Percentiles rank a stretch among this genome's conserved stretches.
Evolutionary conservation across 2,797 vertebrate genomes (phyloP).

Genomic region (Pyrrhura leucotis): DNA sequence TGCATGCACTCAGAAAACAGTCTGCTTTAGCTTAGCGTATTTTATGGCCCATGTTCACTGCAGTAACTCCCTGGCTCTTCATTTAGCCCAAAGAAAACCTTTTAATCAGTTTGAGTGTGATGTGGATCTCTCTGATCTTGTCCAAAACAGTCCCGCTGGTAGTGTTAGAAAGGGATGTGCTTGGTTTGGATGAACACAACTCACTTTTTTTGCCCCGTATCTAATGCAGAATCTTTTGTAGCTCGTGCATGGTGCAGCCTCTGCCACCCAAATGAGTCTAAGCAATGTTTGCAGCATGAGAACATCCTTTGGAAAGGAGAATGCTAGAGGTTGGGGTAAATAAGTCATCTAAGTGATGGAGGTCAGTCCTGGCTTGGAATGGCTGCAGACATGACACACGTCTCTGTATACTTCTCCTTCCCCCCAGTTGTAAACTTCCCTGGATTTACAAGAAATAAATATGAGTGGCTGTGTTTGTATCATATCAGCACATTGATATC

Average conservation of each 20-base stretch:
- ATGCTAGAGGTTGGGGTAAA: not conserved
- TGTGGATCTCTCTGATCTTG: not conserved
- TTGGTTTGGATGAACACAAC: not conserved
- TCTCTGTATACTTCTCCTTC: not conserved
- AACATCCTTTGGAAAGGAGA: not conserved
- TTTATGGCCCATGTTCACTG: not conserved
- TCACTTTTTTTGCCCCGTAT: not conserved
- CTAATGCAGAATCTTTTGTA: not conserved
- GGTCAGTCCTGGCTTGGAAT: not conserved
- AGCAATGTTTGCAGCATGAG: not conserved
- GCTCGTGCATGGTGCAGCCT: not conserved
- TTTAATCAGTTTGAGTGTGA: not conserved
- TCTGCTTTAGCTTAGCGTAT: not conserved
- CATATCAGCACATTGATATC: fast-evolving
- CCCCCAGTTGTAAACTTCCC: not conserved
- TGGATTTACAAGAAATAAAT: not conserved
- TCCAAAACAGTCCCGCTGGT: not conserved
- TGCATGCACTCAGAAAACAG: not conserved
- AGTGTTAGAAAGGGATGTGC: not conserved
- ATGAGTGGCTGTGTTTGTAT: not conserved
- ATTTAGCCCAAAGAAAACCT: not conserved
- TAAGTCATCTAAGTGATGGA: not conserved
- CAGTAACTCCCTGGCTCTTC: not conserved
- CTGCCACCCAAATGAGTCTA: not conserved
- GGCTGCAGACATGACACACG: not conserved